A percentile compares a stretch with the other conserved stretches of the same genome.
phyloP scores from a whole-genome alignment of 1,140 invertebrate species.

The Caenorhabditis remanei region DNA sequence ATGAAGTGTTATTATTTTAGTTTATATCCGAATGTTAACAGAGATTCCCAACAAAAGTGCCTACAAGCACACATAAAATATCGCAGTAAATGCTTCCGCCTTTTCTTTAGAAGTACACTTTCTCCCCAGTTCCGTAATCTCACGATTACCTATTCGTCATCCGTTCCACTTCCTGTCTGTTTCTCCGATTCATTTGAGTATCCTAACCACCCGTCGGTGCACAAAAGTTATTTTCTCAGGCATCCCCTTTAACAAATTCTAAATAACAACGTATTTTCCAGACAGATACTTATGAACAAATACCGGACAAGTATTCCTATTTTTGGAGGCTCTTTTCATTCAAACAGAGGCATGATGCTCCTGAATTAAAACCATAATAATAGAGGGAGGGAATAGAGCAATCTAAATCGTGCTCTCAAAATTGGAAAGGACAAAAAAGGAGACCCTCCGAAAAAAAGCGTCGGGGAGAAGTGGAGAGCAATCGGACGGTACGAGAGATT shows the following conservation, averaged over 20 bases:
- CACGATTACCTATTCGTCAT: not conserved
- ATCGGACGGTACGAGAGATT: not conserved
- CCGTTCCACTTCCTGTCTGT: not conserved
- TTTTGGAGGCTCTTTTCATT: not conserved
- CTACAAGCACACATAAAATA: too few species aligned
- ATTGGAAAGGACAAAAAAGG: conserved; percentile 6
- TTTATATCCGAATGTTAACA: too few species aligned
- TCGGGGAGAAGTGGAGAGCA: not conserved
- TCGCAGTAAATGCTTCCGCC: not conserved
- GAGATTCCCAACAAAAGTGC: too few species aligned
- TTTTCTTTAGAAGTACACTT: not conserved
- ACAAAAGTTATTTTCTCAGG: too few species aligned
- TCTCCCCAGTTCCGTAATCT: not conserved
- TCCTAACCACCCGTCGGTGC: too few species aligned
- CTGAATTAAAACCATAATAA: not conserved
- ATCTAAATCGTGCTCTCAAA: not conserved
- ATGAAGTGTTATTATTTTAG: too few species aligned
- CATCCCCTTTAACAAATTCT: too few species aligned
- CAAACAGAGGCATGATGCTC: not conserved
- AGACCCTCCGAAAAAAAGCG: too few species aligned
- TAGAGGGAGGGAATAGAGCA: too few species aligned
- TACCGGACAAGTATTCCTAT: not conserved
- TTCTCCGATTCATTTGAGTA: not conserved
- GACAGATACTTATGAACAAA: not conserved
- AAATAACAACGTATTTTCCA: not conserved